phyloP scores from a whole-genome alignment of 53 echinoderm and acorn worm genomes.

The Zoroaster sp. region DNA sequence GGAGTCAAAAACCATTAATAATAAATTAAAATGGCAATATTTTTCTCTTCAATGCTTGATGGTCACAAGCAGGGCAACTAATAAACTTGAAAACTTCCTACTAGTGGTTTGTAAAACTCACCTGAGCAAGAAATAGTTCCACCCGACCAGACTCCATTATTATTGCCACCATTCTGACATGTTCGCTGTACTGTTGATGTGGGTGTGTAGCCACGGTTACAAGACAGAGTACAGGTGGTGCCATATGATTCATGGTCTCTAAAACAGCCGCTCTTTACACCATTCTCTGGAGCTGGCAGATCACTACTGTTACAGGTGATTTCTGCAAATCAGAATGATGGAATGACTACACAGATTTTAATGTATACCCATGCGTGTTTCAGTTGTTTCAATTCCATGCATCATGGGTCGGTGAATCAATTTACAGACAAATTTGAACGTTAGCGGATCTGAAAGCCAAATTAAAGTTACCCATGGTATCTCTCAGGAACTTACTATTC shows the following conservation, averaged over 20 bases:
- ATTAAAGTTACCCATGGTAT: neutral
- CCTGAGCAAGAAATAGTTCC: constrained; percentile 62
- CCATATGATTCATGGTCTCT: constrained; percentile 54
- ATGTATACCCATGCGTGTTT: neutral
- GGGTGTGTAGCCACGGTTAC: constrained; percentile 73
- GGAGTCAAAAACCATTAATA: too few relatives aligned
- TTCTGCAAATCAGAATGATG: constrained; percentile 10
- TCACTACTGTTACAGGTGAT: constrained; percentile 62
- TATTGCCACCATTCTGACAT: constrained; percentile 56
- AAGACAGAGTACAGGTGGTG: constrained; percentile 61
- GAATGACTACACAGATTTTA: neutral
- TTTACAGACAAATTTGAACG: neutral
- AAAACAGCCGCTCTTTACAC: constrained; percentile 57
- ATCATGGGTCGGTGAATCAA: neutral
- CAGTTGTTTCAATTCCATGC: neutral
- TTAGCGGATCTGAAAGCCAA: neutral
- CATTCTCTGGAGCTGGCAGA: constrained; percentile 67
- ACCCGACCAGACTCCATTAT: constrained; percentile 68
- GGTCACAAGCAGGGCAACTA: too few relatives aligned
- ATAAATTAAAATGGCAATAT: too few relatives aligned
- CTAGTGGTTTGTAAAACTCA: too few relatives aligned
- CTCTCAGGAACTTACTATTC: too few relatives aligned
- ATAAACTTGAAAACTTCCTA: too few relatives aligned
- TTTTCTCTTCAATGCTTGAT: too few relatives aligned
- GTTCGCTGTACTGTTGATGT: constrained; percentile 36